Evolutionary conservation across 2,113 vertebrate genomes (phyloP), one percentile per base, ranked within the genome.

Genomic region (Cyanistes caeruleus): DNA sequence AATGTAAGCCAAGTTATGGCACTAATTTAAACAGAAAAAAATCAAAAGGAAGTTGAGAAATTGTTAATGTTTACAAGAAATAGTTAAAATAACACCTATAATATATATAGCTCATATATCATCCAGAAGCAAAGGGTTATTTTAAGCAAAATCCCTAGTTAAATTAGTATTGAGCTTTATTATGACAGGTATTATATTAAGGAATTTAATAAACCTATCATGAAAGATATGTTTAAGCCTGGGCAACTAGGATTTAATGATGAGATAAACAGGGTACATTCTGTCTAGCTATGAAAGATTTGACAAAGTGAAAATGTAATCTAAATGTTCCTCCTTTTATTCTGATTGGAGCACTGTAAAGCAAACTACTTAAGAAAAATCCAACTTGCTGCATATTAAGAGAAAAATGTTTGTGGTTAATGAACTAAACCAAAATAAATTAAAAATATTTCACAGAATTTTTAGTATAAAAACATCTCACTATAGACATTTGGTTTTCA

Each of bases 401-500:
- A 95, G 10, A 87, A 68, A 97, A 84, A 75, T 60, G 87, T 74
- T 94, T 77, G 43, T 90, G 78, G 60, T 25, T 96, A 94, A 95
- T 92, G 60, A 74, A 80, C 49, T 94, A 91, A 97, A 95, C n/a
- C 41, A 85, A 73, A 95, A 87, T 48, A 95, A 95, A 86, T 68
- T 80, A 90, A 90, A 65, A 25, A 39, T 74, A 87, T 79, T 90
- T 92, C 1, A 59, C 73, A 72, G 41, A 46, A 21, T 70, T 85
- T 96, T 92, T 95, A 46, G 67, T 79, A 77, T 60, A 63, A 73
- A 90, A 51, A 90, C 53, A 70, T 90, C 84, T 95, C 52, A 63
- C 49, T 64, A 12, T 14, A 11, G 35, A 4, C 9, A 22, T 82
- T 91, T 91, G 23, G 13, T 56, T 89, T 95, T 90, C 49, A 59